Evolutionary conservation across 1,140 invertebrate genomes (phyloP), one percentile per base, ranked within the genome.

Genomic region (Cydia amplana): DNA sequence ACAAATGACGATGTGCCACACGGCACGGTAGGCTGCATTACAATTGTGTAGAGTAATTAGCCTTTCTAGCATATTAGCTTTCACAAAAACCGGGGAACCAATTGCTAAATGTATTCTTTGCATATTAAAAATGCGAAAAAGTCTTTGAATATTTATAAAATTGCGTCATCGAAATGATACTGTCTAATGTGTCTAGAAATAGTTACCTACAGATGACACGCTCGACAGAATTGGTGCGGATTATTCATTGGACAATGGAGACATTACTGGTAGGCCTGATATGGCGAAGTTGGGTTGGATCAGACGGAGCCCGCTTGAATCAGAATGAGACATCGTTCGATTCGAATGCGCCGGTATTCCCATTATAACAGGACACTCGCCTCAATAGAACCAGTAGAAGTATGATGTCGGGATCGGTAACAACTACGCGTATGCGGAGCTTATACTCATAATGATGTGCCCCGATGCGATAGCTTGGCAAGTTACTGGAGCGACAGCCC

Each of bases 211-310:
- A 25, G 25, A 25, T 10, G 75, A 78, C 79, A 77, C 72, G 75
- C 36, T 72, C 79, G 82, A 81, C 79, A 82, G 83, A 82, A 75
- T 85, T 83, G 82, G 85, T 75, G 77, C 82, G 81, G 82, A 87
- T 87, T 79, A 84, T 83, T 83, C 74, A 80, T 82, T 80, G 76
- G 85, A 92, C 91, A 92, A 92, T 91, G 84, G 87, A 86, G 83
- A 91, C 89, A 90, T 91, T 91, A 92, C 81, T 79, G 85, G 82
- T 78, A 84, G 79, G 75, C 85, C 88, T 83, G 83, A 90, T 91
- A 92, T 87, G 88, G 90, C 78, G 79, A 87, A 85, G 18, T 60
- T 23, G n/a, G 84, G 85, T 88, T 85, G 81, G 84, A 82, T 83
- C 77, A 86, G 72, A 80, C 75, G n/a, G 28, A 28, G 76, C 87